Percentiles rank a stretch among this genome's conserved stretches.
Conservation (phyloP, 2,797 vertebrate genomes). For the Spinus pinus region DNA sequence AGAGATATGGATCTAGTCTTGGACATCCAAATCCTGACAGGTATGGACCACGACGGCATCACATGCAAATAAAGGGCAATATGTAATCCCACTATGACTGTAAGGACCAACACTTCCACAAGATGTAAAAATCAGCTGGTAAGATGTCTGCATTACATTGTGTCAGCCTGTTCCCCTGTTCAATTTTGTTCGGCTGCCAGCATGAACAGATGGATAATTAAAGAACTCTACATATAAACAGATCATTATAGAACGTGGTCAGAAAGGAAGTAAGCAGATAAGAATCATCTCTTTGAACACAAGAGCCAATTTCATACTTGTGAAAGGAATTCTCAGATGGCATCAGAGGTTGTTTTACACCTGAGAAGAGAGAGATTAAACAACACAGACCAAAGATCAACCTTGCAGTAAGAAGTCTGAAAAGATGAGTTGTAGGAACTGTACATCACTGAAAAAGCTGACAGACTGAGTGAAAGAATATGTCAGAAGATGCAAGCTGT, state of each 20-base stretch:
- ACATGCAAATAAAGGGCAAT: neutral
- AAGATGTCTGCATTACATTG: neutral
- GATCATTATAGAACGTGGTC: neutral
- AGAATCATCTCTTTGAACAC: neutral
- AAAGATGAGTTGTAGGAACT: neutral
- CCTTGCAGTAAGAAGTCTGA: neutral
- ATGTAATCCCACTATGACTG: neutral
- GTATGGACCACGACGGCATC: neutral
- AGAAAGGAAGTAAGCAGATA: neutral
- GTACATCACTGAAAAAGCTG: neutral
- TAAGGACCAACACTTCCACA: neutral
- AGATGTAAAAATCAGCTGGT: neutral
- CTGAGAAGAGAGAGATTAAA: neutral
- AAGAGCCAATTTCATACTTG: neutral
- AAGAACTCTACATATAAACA: neutral
- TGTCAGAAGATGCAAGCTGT: neutral
- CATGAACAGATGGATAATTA: conserved; percentile 38
- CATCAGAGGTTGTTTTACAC: neutral
- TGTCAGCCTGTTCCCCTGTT: conserved; percentile 3
- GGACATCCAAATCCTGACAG: neutral
- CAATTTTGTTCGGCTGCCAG: conserved; percentile 24
- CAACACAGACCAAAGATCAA: neutral
- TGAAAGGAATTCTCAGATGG: conserved; percentile 6
- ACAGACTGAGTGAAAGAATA: neutral
- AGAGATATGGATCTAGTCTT: neutral